Evolutionary conservation across 1,140 invertebrate species (phyloP).

Genomic region (Physella acuta): DNA sequence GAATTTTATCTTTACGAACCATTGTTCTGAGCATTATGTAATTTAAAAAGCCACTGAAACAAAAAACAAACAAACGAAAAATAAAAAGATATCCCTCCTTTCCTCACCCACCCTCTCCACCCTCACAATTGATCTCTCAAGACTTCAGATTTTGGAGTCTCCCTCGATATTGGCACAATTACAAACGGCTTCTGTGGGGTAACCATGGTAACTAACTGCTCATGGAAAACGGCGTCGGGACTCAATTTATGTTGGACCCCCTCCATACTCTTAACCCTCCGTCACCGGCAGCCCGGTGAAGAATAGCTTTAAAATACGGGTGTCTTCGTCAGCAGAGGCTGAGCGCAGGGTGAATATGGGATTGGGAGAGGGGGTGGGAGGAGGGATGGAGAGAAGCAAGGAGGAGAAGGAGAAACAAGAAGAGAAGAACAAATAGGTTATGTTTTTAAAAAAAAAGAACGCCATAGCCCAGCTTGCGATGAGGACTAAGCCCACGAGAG

Average conservation of each 20-base stretch:
- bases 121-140: constrained; percentile 6
- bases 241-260: background rate
- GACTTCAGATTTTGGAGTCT: constrained; percentile 8
- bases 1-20: too few relatives aligned
- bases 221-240: constrained; percentile 6
- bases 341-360: background rate
- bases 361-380: background rate
- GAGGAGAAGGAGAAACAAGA: background rate
- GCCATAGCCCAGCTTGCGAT: too few relatives aligned
- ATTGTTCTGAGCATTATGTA: too few relatives aligned
- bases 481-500: too few relatives aligned
- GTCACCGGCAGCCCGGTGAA: background rate
- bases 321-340: background rate
- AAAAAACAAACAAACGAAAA: too few relatives aligned
- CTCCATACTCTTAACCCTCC: background rate
- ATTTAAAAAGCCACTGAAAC: too few relatives aligned
- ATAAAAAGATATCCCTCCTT: background rate
- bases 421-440: background rate
- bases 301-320: too few relatives aligned
- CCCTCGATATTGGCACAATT: constrained; percentile 10
- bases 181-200: background rate
- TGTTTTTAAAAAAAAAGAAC: too few relatives aligned
- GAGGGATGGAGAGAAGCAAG: background rate
- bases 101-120: background rate
- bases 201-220: background rate